phyloP scores from a whole-genome alignment of 2,888 invertebrate genomes.

The Acanthosepion pharaonis region DNA sequence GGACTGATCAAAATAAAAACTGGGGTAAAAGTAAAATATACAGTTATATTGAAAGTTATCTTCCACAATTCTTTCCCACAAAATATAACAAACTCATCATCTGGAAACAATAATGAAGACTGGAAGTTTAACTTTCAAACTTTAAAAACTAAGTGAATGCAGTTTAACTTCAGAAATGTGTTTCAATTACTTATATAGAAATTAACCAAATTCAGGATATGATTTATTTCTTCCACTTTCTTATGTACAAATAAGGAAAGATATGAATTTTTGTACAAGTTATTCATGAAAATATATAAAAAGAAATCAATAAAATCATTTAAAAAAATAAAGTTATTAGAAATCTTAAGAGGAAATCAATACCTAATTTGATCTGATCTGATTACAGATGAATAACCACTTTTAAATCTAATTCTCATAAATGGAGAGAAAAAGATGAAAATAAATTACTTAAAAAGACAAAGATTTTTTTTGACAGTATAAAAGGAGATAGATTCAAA shows the following conservation, averaged over 20 bases:
- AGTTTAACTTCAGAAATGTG: neutral
- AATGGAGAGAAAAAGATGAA: neutral
- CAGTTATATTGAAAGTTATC: no score
- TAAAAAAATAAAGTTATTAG: neutral
- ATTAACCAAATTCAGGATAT: neutral
- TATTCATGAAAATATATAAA: neutral
- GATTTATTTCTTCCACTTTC: neutral
- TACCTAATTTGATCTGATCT: neutral
- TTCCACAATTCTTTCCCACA: neutral
- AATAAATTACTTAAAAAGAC: neutral
- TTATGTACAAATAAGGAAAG: neutral
- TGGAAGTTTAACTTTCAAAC: neutral
- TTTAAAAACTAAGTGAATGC: neutral
- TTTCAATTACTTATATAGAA: neutral
- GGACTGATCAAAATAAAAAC: no score
- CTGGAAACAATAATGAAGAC: neutral
- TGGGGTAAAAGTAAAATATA: no score
- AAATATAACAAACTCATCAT: neutral
- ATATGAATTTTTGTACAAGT: neutral
- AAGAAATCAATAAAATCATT: slow-evolving; percentile 2
- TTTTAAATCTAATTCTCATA: neutral
- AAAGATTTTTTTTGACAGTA: neutral
- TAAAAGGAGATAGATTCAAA: neutral
- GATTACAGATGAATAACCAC: slow-evolving; percentile 20
- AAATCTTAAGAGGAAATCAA: slow-evolving; percentile 2